A percentile compares a stretch with the other conserved stretches of the same genome.
phyloP scores from a whole-genome alignment of 1,140 invertebrate genomes.

The Calosoma granatense region DNA sequence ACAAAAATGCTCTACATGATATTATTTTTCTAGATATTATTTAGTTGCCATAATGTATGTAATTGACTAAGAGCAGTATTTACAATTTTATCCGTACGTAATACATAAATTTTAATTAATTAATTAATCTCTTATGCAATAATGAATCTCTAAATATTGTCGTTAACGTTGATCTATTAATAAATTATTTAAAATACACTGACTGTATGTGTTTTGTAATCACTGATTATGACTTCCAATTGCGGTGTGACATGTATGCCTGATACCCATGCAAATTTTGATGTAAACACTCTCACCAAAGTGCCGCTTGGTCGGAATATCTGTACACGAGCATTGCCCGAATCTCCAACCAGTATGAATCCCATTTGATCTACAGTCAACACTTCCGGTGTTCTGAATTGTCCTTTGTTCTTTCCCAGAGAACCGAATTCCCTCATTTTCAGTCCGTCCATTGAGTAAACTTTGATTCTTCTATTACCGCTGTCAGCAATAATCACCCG shows the following conservation, averaged over 20 bases:
- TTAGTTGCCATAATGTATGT: conserved; percentile 5
- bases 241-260: conserved; percentile 54
- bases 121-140: too few species aligned
- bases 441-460: conserved; percentile 41
- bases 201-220: conserved; percentile 59
- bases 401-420: conserved; percentile 47
- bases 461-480: conserved; percentile 55
- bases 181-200: conserved; percentile 48
- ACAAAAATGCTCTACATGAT: not conserved
- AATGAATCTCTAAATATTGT: not conserved
- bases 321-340: conserved; percentile 65
- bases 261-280: conserved; percentile 57
- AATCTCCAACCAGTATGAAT: conserved; percentile 65
- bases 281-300: conserved; percentile 52
- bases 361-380: conserved; percentile 58
- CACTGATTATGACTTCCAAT: conserved; percentile 55
- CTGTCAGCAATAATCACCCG: conserved; percentile 49
- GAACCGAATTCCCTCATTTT: conserved; percentile 46
- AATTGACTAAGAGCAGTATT: not conserved
- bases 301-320: conserved; percentile 56
- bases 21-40: not conserved
- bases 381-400: conserved; percentile 55
- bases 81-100: conserved; percentile 3
- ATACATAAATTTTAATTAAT: not conserved
- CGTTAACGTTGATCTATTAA: not conserved